Base-by-base conservation (phyloP, 1,140 invertebrate genomes). In the Macrosteles quadrilineatus region DNA sequence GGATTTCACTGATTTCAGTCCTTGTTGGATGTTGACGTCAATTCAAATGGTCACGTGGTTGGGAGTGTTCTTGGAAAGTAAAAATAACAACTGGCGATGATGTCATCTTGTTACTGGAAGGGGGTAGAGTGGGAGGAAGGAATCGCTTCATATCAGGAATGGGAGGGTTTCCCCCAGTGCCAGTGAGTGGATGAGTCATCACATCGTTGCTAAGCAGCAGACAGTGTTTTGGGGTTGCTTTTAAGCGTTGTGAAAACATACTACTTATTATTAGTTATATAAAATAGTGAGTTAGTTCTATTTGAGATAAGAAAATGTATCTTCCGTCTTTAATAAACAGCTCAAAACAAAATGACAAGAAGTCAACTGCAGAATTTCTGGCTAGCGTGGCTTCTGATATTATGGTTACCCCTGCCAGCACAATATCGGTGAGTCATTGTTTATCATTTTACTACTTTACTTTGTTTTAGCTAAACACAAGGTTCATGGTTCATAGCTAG, bases 51-150 rank as follows among this genome's bases (percentile, higher is more conserved):
- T 66, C 63, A 66, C 63, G 63, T 66, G 63, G 40, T 43, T 23
- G 63, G 63, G 63, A 66, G 63, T 66, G 63, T 66, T 66, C 63
- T n/a, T 66, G 63, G 63, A 27, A 66, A 66, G 63, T 66, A 66
- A 66, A 66, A 66, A 66, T 66, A 66, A 43, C 63, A 43, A 27
- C 12, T 17, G 29, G 63, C 23, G 63, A 66, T 66, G 63, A 66
- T 66, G 63, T 66, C 63, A 66, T 66, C 40, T 21, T 14, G 62
- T 17, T 19, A 25, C 19, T 43, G 45, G 63, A 19, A 23, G 36
- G 36, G 1, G 27, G 32, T 25, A 36, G 40, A 45, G 63, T 43
- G 40, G 63, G 14, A 45, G 27, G 32, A 25, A 43, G 40, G 32
- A 19, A 66, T 45, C 32, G 27, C n/a, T 19, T 45, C 45, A 45